Percentiles rank a stretch among this genome's conserved stretches.
phyloP scores from a whole-genome alignment of 1,140 invertebrate species.

The Archivesica marissinica region DNA sequence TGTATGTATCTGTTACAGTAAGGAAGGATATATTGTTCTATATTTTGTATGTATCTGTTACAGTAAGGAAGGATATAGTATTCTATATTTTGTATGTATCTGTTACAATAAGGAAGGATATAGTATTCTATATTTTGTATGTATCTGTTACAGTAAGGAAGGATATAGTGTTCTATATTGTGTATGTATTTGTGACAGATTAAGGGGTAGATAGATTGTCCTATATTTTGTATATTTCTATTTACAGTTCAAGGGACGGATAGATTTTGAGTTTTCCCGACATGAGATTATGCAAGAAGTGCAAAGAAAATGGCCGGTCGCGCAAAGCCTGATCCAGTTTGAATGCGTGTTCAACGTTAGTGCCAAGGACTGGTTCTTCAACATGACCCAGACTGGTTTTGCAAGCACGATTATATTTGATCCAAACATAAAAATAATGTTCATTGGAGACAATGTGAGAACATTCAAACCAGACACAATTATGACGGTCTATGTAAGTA shows the following conservation, averaged over 20 bases:
- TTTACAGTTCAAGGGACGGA: constrained; percentile 93
- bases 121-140: too few relatives aligned
- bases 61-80: too few relatives aligned
- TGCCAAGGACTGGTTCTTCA: constrained; percentile 95
- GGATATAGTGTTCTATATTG: too few relatives aligned
- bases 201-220: too few relatives aligned
- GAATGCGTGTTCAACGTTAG: constrained; percentile 90
- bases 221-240: background rate
- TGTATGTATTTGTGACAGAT: too few relatives aligned
- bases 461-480: constrained; percentile 98
- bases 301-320: constrained; percentile 74
- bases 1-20: too few relatives aligned
- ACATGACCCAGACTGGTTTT: constrained; percentile 92
- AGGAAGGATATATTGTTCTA: too few relatives aligned
- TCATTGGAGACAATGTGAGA: constrained; percentile 94
- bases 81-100: too few relatives aligned
- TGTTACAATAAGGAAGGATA: too few relatives aligned
- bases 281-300: constrained; percentile 89
- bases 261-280: constrained; percentile 93
- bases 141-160: too few relatives aligned
- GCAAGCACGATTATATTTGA: constrained; percentile 94
- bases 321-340: constrained; percentile 85
- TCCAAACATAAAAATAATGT: constrained; percentile 91
- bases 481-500: constrained; percentile 88
- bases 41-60: too few relatives aligned